A percentile compares a stretch with the other conserved stretches of the same genome.
phyloP scores from a whole-genome alignment of 2,797 vertebrate species.

The Anguilla obscura region DNA sequence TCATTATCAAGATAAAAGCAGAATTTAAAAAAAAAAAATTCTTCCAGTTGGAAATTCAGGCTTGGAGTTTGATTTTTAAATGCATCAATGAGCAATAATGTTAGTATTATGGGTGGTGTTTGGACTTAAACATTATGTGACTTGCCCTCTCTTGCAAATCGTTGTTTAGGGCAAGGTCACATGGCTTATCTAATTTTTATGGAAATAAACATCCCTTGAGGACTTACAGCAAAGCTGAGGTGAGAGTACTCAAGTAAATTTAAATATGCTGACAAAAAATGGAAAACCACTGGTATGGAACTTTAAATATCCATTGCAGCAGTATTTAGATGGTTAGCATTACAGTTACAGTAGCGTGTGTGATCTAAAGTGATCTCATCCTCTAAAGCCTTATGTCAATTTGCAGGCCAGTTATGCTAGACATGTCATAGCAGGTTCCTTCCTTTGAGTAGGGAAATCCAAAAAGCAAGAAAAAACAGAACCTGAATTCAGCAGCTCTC shows the following conservation, averaged over 20 bases:
- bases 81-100: not conserved
- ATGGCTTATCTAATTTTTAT: not conserved
- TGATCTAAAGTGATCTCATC: not conserved
- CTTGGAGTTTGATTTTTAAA: not conserved
- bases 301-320: not conserved
- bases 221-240: not conserved
- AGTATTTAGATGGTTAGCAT: not conserved
- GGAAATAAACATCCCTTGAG: not conserved
- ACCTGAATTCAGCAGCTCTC: not conserved
- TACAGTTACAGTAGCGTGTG: not conserved
- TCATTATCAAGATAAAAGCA: constrained; percentile 1
- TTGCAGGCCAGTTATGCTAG: not conserved
- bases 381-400: not conserved
- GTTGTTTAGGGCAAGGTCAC: not conserved
- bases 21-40: not conserved
- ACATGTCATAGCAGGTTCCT: not conserved
- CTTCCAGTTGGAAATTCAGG: not conserved
- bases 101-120: not conserved
- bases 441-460: not conserved
- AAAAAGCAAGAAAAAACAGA: not conserved
- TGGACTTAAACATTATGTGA: not conserved
- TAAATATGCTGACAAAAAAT: not conserved
- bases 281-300: not conserved
- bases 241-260: not conserved
- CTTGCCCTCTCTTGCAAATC: not conserved